These are phyloP conservation scores for Phoenicopterus ruber DNA, from an alignment of 2,113 vertebrate genomes.

Conservation along the genomic window DNA sequence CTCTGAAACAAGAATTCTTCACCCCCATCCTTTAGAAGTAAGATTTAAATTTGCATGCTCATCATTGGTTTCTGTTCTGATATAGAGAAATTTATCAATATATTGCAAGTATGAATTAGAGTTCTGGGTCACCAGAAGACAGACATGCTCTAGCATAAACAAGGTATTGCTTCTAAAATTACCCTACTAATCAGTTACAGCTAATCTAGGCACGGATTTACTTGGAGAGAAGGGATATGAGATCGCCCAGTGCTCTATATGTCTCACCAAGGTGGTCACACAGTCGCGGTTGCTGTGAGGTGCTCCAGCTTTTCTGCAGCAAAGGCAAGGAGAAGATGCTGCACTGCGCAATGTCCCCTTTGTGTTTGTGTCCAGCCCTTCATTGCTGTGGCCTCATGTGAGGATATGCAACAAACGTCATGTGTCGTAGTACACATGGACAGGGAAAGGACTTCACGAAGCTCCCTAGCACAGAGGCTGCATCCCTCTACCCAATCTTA, in stretches of 20 bases:
- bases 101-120: background rate
- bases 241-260: background rate
- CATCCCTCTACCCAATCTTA: background rate
- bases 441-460: background rate
- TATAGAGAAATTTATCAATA: background rate
- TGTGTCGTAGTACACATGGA: accelerated
- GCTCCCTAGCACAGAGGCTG: background rate
- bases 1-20: background rate
- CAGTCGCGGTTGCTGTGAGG: background rate
- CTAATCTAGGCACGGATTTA: background rate
- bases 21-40: background rate
- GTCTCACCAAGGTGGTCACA: background rate
- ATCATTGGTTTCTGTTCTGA: background rate
- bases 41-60: background rate
- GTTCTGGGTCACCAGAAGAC: background rate
- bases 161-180: background rate
- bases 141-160: background rate
- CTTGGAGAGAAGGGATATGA: background rate
- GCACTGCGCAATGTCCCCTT: background rate
- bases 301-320: background rate
- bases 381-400: background rate
- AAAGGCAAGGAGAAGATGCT: background rate
- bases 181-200: background rate
- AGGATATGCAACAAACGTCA: background rate
- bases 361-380: background rate